Evolutionary conservation across 1,140 invertebrate species (phyloP).

Genomic region (Brachionus rubens): DNA sequence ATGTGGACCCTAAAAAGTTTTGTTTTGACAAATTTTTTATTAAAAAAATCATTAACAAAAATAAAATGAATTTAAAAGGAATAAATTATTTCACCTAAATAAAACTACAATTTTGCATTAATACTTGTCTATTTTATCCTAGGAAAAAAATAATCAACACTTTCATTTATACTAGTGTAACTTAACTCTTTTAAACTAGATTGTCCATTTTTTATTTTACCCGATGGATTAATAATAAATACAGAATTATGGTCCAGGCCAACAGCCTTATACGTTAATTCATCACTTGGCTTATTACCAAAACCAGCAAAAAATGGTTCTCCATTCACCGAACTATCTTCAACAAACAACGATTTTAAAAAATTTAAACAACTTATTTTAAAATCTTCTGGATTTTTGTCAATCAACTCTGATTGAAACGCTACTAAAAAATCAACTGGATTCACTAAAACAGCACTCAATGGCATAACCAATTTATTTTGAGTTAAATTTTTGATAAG

Average conservation of each 20-base stretch:
- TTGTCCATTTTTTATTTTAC: conserved; percentile 58
- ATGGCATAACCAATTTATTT: conserved; percentile 78
- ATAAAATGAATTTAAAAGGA: no score
- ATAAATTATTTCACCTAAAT: no score
- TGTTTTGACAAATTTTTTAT: no score
- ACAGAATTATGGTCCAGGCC: conserved; percentile 91
- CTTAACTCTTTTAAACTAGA: not conserved
- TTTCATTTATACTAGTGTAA: not conserved
- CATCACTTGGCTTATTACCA: conserved; percentile 81
- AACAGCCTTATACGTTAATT: conserved; percentile 94
- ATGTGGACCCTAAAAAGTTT: no score
- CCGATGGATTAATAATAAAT: conserved; percentile 95
- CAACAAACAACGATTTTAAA: conserved; percentile 81
- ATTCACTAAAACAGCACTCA: conserved; percentile 91
- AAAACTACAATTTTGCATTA: no score
- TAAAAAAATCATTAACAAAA: no score
- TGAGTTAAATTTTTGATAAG: conserved; percentile 89
- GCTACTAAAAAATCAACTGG: conserved; percentile 93
- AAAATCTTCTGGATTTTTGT: conserved; percentile 97
- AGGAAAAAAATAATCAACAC: conserved; percentile 16
- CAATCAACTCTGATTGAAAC: conserved; percentile 91
- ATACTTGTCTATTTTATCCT: not conserved
- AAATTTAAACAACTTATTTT: conserved; percentile 96
- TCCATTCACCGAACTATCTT: conserved; percentile 64
- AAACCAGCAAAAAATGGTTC: conserved; percentile 95